phyloP scores from a whole-genome alignment of 2,888 invertebrate genomes.

The Timandra comae region DNA sequence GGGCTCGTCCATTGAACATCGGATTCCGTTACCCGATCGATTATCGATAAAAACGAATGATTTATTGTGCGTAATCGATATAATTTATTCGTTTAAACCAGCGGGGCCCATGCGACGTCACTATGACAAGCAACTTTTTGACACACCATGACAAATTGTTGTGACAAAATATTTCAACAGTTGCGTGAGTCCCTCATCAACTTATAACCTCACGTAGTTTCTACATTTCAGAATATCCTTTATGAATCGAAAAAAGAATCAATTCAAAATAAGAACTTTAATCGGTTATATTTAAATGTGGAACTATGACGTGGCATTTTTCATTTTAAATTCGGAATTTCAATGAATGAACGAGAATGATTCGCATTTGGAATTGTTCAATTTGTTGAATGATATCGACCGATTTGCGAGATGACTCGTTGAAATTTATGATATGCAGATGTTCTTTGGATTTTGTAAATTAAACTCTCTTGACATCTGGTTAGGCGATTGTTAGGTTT shows the following conservation, averaged over 20 bases:
- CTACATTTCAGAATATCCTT: conserved; percentile 5
- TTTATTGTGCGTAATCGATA: conserved; percentile 67
- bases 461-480: too few relatives aligned
- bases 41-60: conserved; percentile 58
- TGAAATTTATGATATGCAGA: conserved; percentile 19
- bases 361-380: conserved; percentile 30
- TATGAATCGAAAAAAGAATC: conserved; percentile 3
- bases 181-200: conserved; percentile 60
- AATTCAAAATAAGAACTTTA: conserved; percentile 5
- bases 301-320: conserved; percentile 21
- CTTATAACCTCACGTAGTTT: conserved; percentile 20
- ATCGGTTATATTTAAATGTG: conserved; percentile 9
- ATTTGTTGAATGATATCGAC: conserved; percentile 17
- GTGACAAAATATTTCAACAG: conserved; percentile 77
- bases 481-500: too few relatives aligned
- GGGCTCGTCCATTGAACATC: conserved; percentile 55
- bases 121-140: conserved; percentile 59
- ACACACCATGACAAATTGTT: conserved; percentile 74
- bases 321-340: conserved; percentile 47
- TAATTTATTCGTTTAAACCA: conserved; percentile 55
- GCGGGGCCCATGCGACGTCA: conserved; percentile 50
- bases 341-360: conserved; percentile 43
- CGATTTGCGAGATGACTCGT: conserved; percentile 20
- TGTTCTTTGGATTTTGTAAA: conserved; percentile 10
- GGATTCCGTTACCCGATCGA: conserved; percentile 64